Base-by-base conservation (phyloP, 2,888 invertebrate genomes). In the Aporophyla lueneburgensis region DNA sequence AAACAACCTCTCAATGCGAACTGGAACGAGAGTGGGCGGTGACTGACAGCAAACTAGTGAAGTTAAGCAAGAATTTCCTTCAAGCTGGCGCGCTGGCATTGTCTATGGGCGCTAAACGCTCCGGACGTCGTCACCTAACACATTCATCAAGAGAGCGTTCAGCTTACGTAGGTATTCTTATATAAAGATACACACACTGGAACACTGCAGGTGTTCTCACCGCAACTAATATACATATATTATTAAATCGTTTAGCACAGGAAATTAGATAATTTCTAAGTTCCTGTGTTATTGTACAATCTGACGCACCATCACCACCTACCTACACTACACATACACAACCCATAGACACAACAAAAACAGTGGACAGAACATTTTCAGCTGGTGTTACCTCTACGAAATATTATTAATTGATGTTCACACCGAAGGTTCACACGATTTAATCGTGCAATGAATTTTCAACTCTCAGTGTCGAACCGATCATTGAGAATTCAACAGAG, bases 1-100 rank as follows among this genome's bases (percentile, higher is more conserved):
- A 88, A 90, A 88, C 87, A 78, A 80, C 66, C 78, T 83, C 86
- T 88, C 85, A 87, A 86, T 89, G 78, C 77, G 82, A 92, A 91
- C 86, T 91, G 82, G 90, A 85, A 77, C 88, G 84, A 74, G 80
- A 76, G 87, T 86, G 79, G 87, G 86, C 84, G 86, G 81, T 83
- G 81, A 85, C 83, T 88, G 85, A 86, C 87, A 76, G 80, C 76
- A 68, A 74, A 76, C 80, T 67, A 72, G 76, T 78, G 80, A 86
- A 86, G 85, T 83, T 86, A 85, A 85, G 86, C 85, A 76, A 85
- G 87, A 85, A 85, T 85, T 81, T 84, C 76, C 78, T 85, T 77
- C 70, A 81, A 74, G 63, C 74, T 70, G 62, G 46, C 66, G 69
- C 43, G 74, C 59, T 40, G 72, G 62, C 71, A 70, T 86, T 85